These are phyloP conservation scores for Procavia capensis DNA, from an alignment of 2,113 vertebrate species.

Conservation along the genomic window DNA sequence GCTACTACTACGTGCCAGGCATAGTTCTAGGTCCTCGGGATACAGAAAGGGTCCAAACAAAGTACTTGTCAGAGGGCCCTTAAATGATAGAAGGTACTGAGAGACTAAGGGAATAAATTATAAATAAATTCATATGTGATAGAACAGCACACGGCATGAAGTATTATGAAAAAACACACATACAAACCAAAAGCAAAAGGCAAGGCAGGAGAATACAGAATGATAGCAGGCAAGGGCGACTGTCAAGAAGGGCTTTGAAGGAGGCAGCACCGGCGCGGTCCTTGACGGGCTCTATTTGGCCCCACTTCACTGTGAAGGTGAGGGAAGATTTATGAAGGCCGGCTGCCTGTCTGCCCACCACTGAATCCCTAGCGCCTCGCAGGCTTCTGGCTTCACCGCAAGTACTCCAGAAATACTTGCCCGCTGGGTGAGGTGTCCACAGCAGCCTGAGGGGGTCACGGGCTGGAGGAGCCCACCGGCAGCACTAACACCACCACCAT, in stretches of 20 bases:
- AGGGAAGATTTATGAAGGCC: background rate
- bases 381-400: background rate
- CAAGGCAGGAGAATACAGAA: background rate
- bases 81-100: background rate
- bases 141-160: too few species aligned
- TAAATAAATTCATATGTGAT: background rate
- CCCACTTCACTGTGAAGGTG: background rate
- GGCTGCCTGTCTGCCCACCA: background rate
- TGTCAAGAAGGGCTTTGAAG: background rate
- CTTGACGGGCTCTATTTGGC: background rate
- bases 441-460: background rate
- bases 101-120: background rate
- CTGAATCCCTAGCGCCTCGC: background rate
- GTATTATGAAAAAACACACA: background rate
- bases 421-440: background rate
- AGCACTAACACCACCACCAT: rapidly evolving
- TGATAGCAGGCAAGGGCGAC: rapidly evolving
- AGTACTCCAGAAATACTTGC: background rate
- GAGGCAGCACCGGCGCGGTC: background rate
- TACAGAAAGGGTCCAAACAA: background rate
- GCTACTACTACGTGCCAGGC: background rate
- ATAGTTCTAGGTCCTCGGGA: background rate
- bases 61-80: background rate
- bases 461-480: background rate
- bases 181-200: background rate